Base-by-base conservation (phyloP, 2,797 vertebrate genomes). In the Darevskia nairensis region DNA sequence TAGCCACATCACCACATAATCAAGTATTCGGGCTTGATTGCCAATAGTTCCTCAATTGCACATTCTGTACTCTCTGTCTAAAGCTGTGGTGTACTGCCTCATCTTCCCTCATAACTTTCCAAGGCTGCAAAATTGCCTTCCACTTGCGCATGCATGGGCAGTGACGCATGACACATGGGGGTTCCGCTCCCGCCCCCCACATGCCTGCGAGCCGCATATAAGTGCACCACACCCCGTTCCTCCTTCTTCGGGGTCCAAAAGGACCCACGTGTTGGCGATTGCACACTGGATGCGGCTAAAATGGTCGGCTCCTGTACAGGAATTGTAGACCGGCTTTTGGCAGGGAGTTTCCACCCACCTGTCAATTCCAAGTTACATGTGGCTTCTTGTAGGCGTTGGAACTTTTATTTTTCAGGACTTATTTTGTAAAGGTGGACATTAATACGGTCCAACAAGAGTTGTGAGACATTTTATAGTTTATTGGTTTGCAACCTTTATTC, bases 171-270 rank as follows among this genome's bases (percentile, higher is more conserved):
- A 55, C 13, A 13, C 11, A 1, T 55, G 50, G 46, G 46, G 9
- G 0, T 55, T 15, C 50, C 1, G 13, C 4, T 15, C 50, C 50
- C 13, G 0, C 50, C 50, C 46, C 50, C 50, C 3, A 3, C 13
- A 55, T 13, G 50, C 10, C 50, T 13, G 11, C 3, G 50, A 50
- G 11, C 50, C 50, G 3, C 11, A 4, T 13, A 50, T 50, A 50
- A 50, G 50, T 55, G 11, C 50, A 55, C 11, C 50, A 55, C 50
- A 55, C 11, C 13, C 50, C 10, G 50, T 55, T 55, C 13, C 50
- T 41, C 5, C 41, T 5, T 3, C 11, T 55, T 55, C 11, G 11
- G 15, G 50, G 13, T 55, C 50, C 13, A 55, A 55, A 55, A 55
- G 50, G 50, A 55, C 13, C 50, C 50, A 15, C 50, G 1, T 55